Conservation (phyloP, 2,888 invertebrate species). For the Periphyllus acericola region DNA sequence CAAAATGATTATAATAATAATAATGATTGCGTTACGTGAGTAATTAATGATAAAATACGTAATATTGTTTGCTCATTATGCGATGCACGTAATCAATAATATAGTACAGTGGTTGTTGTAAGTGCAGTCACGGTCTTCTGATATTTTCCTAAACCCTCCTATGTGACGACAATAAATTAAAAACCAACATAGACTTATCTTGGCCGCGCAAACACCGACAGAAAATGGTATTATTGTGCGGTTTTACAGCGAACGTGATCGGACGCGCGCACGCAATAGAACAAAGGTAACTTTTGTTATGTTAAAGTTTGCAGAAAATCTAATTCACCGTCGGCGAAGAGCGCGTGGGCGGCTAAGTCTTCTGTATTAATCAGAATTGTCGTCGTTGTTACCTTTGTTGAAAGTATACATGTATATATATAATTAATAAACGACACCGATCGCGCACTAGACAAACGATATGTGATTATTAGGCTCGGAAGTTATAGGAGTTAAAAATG, state of each 20-base stretch:
- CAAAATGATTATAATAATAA: neutral
- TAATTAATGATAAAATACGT: neutral
- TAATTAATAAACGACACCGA: too few species aligned
- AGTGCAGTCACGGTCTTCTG: slow-evolving; percentile 29
- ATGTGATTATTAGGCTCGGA: too few species aligned
- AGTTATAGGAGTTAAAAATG: too few species aligned
- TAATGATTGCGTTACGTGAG: neutral
- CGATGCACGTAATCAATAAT: neutral
- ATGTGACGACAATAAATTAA: slow-evolving; percentile 6
- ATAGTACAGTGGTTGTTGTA: neutral
- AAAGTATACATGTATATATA: too few species aligned
- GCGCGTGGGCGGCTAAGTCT: neutral
- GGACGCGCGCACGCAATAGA: neutral
- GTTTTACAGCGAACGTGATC: neutral
- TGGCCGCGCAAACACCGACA: neutral
- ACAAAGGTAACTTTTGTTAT: neutral
- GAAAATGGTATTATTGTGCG: neutral
- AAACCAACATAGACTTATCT: neutral
- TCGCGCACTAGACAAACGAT: too few species aligned
- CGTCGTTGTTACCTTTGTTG: too few species aligned
- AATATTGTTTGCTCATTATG: neutral
- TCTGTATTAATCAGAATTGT: neutral
- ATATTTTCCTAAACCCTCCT: neutral
- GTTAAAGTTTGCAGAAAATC: neutral
- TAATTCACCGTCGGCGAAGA: neutral